A percentile compares a stretch with the other conserved stretches of the same genome.
These are phyloP conservation scores for Drosophila yakuba DNA, from an alignment of 1,140 invertebrate genomes.

Conservation along the genomic window DNA sequence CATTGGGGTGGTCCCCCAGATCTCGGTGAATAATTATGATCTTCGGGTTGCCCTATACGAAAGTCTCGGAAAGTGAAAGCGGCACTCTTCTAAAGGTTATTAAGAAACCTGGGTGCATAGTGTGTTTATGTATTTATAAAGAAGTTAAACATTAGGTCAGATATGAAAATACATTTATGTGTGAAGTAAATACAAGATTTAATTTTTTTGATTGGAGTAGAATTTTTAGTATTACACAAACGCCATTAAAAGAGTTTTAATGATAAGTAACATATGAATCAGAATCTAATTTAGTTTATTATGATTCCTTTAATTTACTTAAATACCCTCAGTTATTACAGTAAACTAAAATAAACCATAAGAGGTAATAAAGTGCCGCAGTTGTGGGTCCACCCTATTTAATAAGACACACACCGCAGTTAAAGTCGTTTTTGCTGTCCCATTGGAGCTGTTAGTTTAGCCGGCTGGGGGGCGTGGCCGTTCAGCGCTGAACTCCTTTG, in stretches of 20 bases:
- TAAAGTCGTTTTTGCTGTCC: conserved; percentile 12
- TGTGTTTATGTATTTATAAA: background rate
- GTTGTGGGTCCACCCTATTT: conserved; percentile 22
- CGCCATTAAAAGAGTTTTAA: too few relatives aligned
- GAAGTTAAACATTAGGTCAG: background rate
- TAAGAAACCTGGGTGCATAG: background rate
- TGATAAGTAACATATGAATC: too few relatives aligned
- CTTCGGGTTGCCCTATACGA: background rate
- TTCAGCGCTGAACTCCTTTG: conserved; percentile 46
- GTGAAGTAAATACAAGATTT: too few relatives aligned
- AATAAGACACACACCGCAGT: conserved; percentile 5
- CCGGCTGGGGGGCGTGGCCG: conserved; percentile 38
- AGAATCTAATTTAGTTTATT: background rate
- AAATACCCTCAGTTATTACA: too few relatives aligned
- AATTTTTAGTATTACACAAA: too few relatives aligned
- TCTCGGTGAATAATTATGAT: conserved; percentile 2
- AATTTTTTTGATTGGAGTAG: too few relatives aligned
- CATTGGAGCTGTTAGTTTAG: conserved; percentile 45
- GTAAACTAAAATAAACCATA: background rate
- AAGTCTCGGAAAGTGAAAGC: conserved; percentile 18
- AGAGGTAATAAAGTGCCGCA: background rate
- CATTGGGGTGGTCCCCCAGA: conserved; percentile 33
- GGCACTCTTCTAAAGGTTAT: conserved; percentile 4
- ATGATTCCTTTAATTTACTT: too few relatives aligned
- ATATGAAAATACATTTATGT: too few relatives aligned